Conservation (phyloP, 2,888 invertebrate genomes). For the Ectemnius continuus region DNA sequence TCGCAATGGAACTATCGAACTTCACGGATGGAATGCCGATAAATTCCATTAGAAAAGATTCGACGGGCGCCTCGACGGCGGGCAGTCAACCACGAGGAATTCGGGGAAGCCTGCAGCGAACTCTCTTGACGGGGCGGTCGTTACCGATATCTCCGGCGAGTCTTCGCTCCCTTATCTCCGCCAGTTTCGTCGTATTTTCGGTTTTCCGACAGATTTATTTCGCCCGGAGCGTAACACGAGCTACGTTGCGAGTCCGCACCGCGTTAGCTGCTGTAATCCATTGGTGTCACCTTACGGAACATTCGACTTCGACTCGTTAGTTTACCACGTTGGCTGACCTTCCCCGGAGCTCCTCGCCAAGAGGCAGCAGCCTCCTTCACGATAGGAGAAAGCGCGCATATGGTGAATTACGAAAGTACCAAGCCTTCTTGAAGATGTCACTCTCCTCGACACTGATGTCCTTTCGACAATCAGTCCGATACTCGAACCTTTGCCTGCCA, state of each 20-base stretch:
- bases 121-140: slow-evolving; percentile 1
- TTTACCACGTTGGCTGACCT: too few species aligned
- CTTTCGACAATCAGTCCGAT: background rate
- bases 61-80: slow-evolving; percentile 10
- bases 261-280: slow-evolving; percentile 14
- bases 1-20: slow-evolving; percentile 1
- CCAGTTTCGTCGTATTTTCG: slow-evolving; percentile 33
- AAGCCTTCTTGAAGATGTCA: too few species aligned
- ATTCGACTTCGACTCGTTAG: background rate
- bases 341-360: background rate
- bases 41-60: slow-evolving; percentile 9
- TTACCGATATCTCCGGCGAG: slow-evolving; percentile 21
- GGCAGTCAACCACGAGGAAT: slow-evolving; percentile 1
- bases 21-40: slow-evolving; percentile 3
- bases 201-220: slow-evolving; percentile 35
- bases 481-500: background rate
- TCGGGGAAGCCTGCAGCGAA: background rate
- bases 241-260: slow-evolving; percentile 29
- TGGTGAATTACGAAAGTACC: background rate
- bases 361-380: background rate
- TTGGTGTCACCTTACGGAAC: slow-evolving; percentile 14
- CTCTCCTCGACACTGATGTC: too few species aligned
- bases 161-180: slow-evolving; percentile 26
- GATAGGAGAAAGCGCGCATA: background rate
- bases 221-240: slow-evolving; percentile 19